Conservation (phyloP, 2,888 invertebrate species). For the Osmoderma eremita region DNA sequence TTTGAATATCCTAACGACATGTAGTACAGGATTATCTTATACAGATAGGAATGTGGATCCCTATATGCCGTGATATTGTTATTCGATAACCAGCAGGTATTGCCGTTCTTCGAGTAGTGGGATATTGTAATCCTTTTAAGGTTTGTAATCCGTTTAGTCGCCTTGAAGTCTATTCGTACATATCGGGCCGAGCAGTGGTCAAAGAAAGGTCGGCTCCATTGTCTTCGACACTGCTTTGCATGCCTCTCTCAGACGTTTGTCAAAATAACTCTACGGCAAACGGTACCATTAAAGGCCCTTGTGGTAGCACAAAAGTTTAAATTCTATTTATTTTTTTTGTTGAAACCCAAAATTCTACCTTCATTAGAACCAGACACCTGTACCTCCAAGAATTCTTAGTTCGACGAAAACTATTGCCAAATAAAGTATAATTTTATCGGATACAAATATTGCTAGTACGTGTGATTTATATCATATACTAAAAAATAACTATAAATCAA, state of each 20-base stretch:
- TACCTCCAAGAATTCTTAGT: too few species aligned
- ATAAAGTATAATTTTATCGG: background rate
- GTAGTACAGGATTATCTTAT: too few species aligned
- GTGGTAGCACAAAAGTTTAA: conserved; percentile 30
- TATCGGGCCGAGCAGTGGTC: conserved; percentile 44
- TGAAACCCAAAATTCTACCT: conserved; percentile 14
- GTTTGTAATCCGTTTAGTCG: conserved; percentile 44
- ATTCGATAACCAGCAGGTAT: conserved; percentile 41
- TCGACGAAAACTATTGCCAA: too few species aligned
- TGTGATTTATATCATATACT: background rate
- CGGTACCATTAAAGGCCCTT: conserved; percentile 32
- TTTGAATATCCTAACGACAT: too few species aligned
- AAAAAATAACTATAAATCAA: too few species aligned
- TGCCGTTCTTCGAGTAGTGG: conserved; percentile 37
- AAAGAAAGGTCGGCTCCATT: conserved; percentile 43
- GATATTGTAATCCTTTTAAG: conserved; percentile 44
- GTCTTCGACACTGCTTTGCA: conserved; percentile 49
- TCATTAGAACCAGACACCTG: background rate
- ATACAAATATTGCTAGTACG: background rate
- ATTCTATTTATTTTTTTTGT: conserved; percentile 6
- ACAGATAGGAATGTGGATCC: conserved; percentile 10
- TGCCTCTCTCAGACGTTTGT: conserved; percentile 46
- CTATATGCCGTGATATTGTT: conserved; percentile 38
- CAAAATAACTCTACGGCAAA: conserved; percentile 48
- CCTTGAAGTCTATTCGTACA: conserved; percentile 39